phyloP scores from a whole-genome alignment of 2,113 vertebrate species.

The Motacilla alba region DNA sequence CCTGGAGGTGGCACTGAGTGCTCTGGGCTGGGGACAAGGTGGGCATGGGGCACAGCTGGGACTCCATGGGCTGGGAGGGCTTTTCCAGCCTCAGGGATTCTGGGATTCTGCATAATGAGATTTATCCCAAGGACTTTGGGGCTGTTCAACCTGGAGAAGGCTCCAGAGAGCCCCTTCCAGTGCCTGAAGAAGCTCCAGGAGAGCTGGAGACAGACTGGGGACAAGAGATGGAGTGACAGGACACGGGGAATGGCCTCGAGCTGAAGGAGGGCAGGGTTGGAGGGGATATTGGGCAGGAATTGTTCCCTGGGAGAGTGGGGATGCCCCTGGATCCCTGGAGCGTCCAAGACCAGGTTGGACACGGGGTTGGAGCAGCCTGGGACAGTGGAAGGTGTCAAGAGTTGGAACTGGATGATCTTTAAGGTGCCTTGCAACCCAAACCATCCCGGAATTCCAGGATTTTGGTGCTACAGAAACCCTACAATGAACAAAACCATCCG shows the following conservation, averaged over 20 bases:
- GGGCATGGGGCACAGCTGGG: no score
- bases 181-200: rapidly evolving
- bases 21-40: no score
- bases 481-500: rapidly evolving
- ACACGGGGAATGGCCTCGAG: neutral
- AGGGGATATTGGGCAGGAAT: neutral
- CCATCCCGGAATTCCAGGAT: neutral
- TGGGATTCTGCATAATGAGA: neutral
- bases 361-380: neutral
- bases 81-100: rapidly evolving
- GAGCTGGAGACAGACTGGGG: neutral
- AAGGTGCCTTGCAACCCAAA: neutral
- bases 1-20: no score
- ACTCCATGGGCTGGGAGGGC: neutral
- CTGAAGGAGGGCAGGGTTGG: rapidly evolving
- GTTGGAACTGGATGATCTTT: rapidly evolving
- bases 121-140: neutral
- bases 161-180: neutral
- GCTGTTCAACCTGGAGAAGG: neutral
- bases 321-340: neutral
- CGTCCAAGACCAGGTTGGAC: neutral
- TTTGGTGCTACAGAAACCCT: neutral
- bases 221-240: neutral
- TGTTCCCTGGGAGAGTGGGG: neutral
- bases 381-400: neutral